Evolutionary conservation across 2,888 invertebrate species (phyloP), one percentile per base, ranked within the genome.

Genomic region (Lepas anatifera): DNA sequence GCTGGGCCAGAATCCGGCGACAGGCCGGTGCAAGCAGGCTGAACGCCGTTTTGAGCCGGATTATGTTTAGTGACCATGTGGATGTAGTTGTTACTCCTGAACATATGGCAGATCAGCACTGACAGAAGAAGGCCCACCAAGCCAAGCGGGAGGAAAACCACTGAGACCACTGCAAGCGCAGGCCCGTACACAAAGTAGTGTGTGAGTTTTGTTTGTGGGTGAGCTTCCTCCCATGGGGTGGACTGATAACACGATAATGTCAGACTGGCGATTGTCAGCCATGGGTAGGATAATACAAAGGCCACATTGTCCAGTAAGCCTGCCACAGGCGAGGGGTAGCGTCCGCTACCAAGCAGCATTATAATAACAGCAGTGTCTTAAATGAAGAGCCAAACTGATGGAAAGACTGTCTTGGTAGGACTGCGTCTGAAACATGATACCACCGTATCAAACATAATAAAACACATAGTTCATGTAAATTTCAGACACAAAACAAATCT

Each of bases 171-270:
- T 11, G 18, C 58, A 18, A 58, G 32, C 1, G 32, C 58, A 6
- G 58, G 58, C 18, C 58, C 58, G 22, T 58, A 58, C 2, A 32
- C 27, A 27, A 58, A 58, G 18, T 58, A 58, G 18, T 58, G 58
- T 4, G 58, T 58, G 18, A 58, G 32, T 16, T 58, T 58, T 16
- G 29, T 27, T 43, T 72, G 70, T 0, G 74, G 72, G 16, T 73
- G 52, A 6, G 68, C 70, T 39, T 69, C 71, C 35, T 74, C 72
- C n/a, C 69, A 68, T 41, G 72, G 71, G 16, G 72, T 72, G 32
- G 72, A 72, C 27, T 74, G 68, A 37, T 74, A 74, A 63, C 73
- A 75, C 1, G 75, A 69, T 13, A 71, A 8, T 41, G 71, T 68
- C 52, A 70, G 70, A 52, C 71, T 74, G 3, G 70, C 43, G 22